phyloP scores from a whole-genome alignment of 2,797 vertebrate species.

The Gadopsis bispinosus region DNA sequence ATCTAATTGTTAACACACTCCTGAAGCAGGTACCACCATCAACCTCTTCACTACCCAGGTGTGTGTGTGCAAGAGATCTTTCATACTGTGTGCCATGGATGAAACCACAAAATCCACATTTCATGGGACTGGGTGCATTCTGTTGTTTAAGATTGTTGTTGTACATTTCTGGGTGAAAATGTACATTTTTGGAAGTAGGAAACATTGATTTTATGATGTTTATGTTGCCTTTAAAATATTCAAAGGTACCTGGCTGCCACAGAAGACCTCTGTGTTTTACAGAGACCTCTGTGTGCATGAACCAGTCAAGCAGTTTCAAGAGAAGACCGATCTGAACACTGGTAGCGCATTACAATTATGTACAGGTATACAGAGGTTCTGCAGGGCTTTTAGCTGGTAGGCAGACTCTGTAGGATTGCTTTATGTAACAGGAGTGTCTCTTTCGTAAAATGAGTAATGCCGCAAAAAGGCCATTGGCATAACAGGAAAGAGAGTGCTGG shows the following conservation, averaged over 20 bases:
- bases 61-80: not conserved
- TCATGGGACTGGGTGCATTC: not conserved
- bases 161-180: not conserved
- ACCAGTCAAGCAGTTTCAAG: conserved; percentile 1
- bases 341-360: conserved; percentile 46
- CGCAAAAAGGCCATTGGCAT: conserved; percentile 70
- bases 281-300: conserved; percentile 8
- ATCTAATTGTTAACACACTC: not conserved
- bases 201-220: not conserved
- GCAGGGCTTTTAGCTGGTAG: conserved; percentile 60
- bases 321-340: conserved; percentile 32
- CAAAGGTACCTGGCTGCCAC: not conserved
- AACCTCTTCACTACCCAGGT: conserved; percentile 15
- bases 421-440: conserved; percentile 78
- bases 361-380: conserved; percentile 54
- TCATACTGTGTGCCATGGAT: not conserved
- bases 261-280: not conserved
- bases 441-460: conserved; percentile 77
- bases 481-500: conserved; percentile 65
- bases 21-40: conserved; percentile 3
- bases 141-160: not conserved
- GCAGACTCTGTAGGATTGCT: conserved; percentile 59
- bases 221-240: not conserved
- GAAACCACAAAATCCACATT: not conserved
- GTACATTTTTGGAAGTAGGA: not conserved